These are phyloP conservation scores for Dinomys branickii DNA, from an alignment of 2,113 vertebrate species.

Conservation along the genomic window DNA sequence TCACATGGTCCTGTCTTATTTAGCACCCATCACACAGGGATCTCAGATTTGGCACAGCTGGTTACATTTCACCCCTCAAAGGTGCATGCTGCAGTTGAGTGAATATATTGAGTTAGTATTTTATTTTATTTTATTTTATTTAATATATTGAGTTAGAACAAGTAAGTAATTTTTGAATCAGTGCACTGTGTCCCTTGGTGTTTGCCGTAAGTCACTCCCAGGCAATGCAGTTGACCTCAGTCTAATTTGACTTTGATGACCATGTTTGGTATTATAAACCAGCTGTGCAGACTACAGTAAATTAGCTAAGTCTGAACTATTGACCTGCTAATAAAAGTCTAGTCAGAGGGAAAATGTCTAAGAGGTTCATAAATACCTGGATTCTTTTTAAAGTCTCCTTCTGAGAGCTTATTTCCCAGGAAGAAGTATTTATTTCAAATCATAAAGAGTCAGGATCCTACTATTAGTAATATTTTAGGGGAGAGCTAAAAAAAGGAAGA, in stretches of 20 bases:
- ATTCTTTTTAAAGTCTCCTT: neutral
- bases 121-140: no score
- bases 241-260: constrained; percentile 15
- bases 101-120: neutral
- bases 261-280: neutral
- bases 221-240: neutral
- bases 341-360: neutral
- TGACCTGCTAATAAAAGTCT: constrained; percentile 35
- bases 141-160: neutral
- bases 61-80: neutral
- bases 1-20: neutral
- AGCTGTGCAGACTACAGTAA: neutral
- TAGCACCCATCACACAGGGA: neutral
- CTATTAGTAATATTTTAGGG: neutral
- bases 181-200: neutral
- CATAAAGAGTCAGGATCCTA: neutral
- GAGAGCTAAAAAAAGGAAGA: neutral
- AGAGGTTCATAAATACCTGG: neutral
- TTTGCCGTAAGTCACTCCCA: neutral
- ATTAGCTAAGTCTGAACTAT: constrained; percentile 44
- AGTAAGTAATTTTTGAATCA: neutral
- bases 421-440: constrained; percentile 14
- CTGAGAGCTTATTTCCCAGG: neutral
- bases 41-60: neutral
- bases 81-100: neutral